Evolutionary conservation across 2,888 invertebrate genomes (phyloP), one percentile per base, ranked within the genome.

Genomic region (Anagyrus pseudococci): DNA sequence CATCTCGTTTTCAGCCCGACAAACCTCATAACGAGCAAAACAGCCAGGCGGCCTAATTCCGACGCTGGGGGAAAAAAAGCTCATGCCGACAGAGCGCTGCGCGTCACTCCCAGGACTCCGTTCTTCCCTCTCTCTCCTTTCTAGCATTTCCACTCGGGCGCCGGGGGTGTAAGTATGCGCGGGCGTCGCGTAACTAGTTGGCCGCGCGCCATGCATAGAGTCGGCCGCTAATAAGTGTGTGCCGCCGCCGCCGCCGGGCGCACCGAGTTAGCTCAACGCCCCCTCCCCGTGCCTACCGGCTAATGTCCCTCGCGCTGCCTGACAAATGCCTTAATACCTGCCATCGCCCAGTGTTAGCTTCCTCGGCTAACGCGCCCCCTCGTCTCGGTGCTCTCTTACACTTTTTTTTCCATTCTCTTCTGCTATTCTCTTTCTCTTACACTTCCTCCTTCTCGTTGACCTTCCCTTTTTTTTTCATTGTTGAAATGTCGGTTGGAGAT

Each of bases 321-420:
- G 76, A 78, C 76, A 78, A 79, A 77, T 77, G 77, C 74, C 72
- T 75, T 75, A 78, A 78, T 76, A 76, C 76, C 77, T 75, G 79
- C 74, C 77, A 75, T 75, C 72, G 72, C 67, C 75, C n/a, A 13
- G 19, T 15, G 15, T 40, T 22, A n/a, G n/a, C n/a, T n/a, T n/a
- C n/a, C n/a, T n/a, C n/a, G n/a, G n/a, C n/a, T n/a, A n/a, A n/a
- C n/a, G n/a, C n/a, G n/a, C n/a, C n/a, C n/a, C n/a, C n/a, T n/a
- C n/a, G n/a, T n/a, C n/a, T n/a, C n/a, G n/a, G n/a, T n/a, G n/a
- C n/a, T n/a, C n/a, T n/a, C n/a, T n/a, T n/a, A n/a, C n/a, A n/a
- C n/a, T n/a, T n/a, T n/a, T n/a, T n/a, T n/a, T n/a, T n/a, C n/a
- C n/a, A n/a, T n/a, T n/a, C n/a, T n/a, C n/a, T n/a, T n/a, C n/a